Evolutionary conservation across 2,888 invertebrate genomes (phyloP), one percentile per base, ranked within the genome.

Genomic region (Heliconius sara): DNA sequence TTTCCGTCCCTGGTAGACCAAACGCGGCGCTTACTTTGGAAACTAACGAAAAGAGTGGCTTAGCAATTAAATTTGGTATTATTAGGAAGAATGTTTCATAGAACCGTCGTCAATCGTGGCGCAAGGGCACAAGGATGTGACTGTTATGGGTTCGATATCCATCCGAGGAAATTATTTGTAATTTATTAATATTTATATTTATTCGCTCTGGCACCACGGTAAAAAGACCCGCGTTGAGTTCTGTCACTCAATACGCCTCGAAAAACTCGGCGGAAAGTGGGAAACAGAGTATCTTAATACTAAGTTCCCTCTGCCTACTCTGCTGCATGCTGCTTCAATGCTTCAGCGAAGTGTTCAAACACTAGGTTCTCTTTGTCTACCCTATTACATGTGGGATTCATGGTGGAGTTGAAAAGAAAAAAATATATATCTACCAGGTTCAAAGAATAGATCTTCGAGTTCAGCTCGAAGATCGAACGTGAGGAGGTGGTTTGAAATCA

Each of bases 371-470:
- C 13, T 43, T 13, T 12, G 43, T 3, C 43, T 43, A 13, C 16
- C 5, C 5, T 52, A 6, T 19, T 19, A 6, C 16, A 52, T 19
- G 19, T 16, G 19, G 19, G 6, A 19, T 19, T 6, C 2, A 52
- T 2, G 7, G 19, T 52, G 52, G 19, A 52, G 19, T 2, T 27
- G 57, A 22, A 57, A n/a, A 22, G 3, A 57, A n/a, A n/a, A 60
- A 25, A 39, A 76, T 22, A n/a, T 25, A 30, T 30, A 72, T 84
- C 85, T 71, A 93, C 93, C 93, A 30, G 93, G 93, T 39, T 94
- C 95, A 82, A 90, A 93, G 82, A 95, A 95, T 65, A 94, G 80
- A 13, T 93, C 93, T 7, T 95, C 95, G 1, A 95, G 84, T 12
- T 95, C 94, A 27, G 92, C 90, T 65, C 95, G 86, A 4, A 95